Base-by-base conservation (phyloP, 2,797 vertebrate species). In the Gymnodraco acuticeps region DNA sequence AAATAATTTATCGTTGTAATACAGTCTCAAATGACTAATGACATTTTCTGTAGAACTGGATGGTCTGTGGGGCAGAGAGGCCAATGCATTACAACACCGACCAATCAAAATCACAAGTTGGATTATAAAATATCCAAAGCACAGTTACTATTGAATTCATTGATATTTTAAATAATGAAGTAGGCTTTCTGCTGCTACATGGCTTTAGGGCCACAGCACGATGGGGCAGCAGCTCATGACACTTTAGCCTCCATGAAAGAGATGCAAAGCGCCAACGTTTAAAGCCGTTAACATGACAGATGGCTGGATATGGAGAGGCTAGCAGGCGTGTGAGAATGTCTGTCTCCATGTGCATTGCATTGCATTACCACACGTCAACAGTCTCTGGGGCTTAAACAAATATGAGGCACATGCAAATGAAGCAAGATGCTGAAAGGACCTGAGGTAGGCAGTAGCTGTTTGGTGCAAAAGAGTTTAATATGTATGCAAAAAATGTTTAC, bases 321-420 rank as follows among this genome's bases (percentile, higher is more conserved):
- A 83, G 86, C 90, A 81, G 83, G 78, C 79, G 43, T 63, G 81
- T 31, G 65, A 75, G 83, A 46, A 75, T 38, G 77, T 87, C 78
- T 83, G 70, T 78, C 84, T 88, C 61, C 61, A 27, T 67, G 81
- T 69, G 84, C 70, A 56, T 56, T 61, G 79, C 77, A 84, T 89
- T 87, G 80, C 77, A 84, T 89, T 87, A 78, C 67, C 71, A 77
- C 56, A 79, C 80, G 52, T 83, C 84, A 83, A 88, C 84, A 77
- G 53, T 62, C 84, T 87, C 80, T 61, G 77, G 14, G 88, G 87
- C 83, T 81, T 81, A 88, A 89, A 85, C 84, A 92, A 94, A 94
- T 87, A 90, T 52, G 85, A 92, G 85, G 70, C 76, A 66, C 82
- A 92, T 94, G 92, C 89, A 92, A 94, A 94, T 94, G 78, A 92